These are phyloP conservation scores for Subanguina moxae DNA, from an alignment of 1,140 invertebrate species.

Conservation along the genomic window DNA sequence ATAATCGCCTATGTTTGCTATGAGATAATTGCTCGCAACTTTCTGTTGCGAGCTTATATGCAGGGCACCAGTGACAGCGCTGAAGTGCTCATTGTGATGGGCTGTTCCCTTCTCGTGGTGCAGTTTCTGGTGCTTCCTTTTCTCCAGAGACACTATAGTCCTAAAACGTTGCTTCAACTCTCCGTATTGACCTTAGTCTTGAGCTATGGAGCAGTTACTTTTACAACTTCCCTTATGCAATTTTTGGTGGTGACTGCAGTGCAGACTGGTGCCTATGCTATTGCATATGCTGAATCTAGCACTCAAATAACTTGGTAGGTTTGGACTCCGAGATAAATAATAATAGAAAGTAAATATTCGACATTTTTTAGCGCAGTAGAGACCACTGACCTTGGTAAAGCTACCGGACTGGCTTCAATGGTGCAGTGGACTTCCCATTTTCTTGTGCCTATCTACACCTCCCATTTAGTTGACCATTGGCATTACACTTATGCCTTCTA, in stretches of 20 bases:
- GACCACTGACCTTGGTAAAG: conserved; percentile 52
- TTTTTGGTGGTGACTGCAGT: conserved; percentile 54
- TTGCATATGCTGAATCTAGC: conserved; percentile 57
- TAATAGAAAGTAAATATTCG: neutral
- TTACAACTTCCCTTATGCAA: conserved; percentile 51
- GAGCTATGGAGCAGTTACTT: conserved; percentile 46
- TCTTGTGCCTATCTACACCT: conserved; percentile 56
- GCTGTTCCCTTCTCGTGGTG: conserved; percentile 43
- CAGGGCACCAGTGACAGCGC: conserved; percentile 53
- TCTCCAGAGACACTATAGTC: conserved; percentile 42
- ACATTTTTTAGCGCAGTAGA: conserved; percentile 52
- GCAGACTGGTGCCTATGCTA: conserved; percentile 57
- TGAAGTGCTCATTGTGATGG: conserved; percentile 56
- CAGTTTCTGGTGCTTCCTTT: conserved; percentile 55
- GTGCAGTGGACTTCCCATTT: conserved; percentile 58
- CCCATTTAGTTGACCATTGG: conserved; percentile 51
- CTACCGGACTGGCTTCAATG: conserved; percentile 58
- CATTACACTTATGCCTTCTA: conserved; percentile 59
- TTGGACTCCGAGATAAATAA: too few relatives aligned
- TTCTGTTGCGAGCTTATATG: conserved; percentile 57
- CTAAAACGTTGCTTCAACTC: conserved; percentile 51
- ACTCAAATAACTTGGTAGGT: conserved; percentile 58
- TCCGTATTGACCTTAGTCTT: conserved; percentile 43
- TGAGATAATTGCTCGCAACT: conserved; percentile 58
- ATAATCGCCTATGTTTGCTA: conserved; percentile 59